Base-by-base conservation (phyloP, 1,140 invertebrate genomes). In the Bombus turneri region DNA sequence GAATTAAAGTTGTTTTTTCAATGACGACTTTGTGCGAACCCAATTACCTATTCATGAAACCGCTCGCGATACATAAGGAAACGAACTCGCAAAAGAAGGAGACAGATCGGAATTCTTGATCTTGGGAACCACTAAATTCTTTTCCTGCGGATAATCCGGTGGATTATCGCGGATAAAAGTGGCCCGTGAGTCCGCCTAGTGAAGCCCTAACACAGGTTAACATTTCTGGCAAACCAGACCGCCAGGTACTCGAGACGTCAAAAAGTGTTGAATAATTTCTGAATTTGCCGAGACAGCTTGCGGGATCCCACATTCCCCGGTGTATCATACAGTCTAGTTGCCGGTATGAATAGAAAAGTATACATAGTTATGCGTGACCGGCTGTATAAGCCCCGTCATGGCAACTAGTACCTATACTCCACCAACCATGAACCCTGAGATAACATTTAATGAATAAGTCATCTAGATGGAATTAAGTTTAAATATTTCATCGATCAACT, bases 381-480 rank as follows among this genome's bases (percentile, higher is more conserved):
- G 57, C n/a, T 22, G 5, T 82, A 37, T 47, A 74, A 69, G 28
- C 68, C 31, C n/a, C 41, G 22, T 47, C 25, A 34, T 53, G 39
- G 72, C 18, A 25, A 47, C 53, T 81, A 43, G 57, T 53, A 28
- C 77, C 59, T 74, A 22, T 53, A 8, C 47, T 41, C 64, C n/a
- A 18, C 57, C 43, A 37, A 31, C 37, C 15, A 79, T 76, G 62
- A 62, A 80, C 64, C 69, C 69, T 77, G 62, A 71, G 87, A 86
- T 89, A 87, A 84, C 88, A 64, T 85, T 88, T 72, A 39, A 83
- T 91, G 83, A 92, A 92, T 92, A 87, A 92, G 83, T 91, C 82
- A 90, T 85, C 75, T 41, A 83, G 72, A 88, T 88, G 89, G 86
- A 88, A 92, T 91, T 91, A 91, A 87, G 91, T 90, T 92, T 91